These are phyloP conservation scores for Habroteleia sp. DNA, from an alignment of 2,888 invertebrate genomes.

Conservation along the genomic window DNA sequence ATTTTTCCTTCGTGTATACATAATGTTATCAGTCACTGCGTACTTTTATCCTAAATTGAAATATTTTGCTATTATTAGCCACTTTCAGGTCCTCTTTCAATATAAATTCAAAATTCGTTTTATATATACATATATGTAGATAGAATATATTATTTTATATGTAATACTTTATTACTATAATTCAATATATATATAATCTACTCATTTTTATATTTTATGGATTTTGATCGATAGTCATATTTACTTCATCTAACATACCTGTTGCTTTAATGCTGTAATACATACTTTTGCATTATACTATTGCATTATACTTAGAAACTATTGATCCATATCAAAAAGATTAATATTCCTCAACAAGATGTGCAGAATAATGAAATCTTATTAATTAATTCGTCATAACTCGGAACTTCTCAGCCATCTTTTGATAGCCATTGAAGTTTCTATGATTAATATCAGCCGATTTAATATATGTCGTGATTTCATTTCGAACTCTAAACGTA, in stretches of 20 bases:
- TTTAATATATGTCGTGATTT: no score
- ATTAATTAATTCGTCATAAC: slow-evolving; percentile 24
- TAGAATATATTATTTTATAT: no score
- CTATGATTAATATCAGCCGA: slow-evolving; percentile 16
- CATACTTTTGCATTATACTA: slow-evolving; percentile 18
- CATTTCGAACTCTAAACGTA: slow-evolving; percentile 10
- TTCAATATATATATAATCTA: not conserved
- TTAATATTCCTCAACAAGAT: slow-evolving; percentile 10
- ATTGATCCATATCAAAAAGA: slow-evolving; percentile 30
- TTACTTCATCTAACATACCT: slow-evolving; percentile 33
- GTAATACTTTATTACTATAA: no score
- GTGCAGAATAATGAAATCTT: not conserved
- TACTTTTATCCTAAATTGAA: no score
- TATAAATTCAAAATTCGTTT: no score
- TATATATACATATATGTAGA: no score
- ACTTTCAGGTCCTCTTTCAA: no score
- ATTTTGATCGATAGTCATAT: slow-evolving; percentile 30
- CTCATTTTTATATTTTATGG: slow-evolving; percentile 9
- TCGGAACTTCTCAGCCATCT: slow-evolving; percentile 2
- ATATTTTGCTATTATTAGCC: no score
- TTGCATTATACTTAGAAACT: no score
- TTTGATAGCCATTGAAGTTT: slow-evolving; percentile 2
- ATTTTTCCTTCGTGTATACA: no score
- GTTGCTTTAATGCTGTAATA: slow-evolving; percentile 42
- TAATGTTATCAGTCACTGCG: no score